Base-by-base conservation (phyloP, 2,113 vertebrate genomes). In the Perca flavescens region DNA sequence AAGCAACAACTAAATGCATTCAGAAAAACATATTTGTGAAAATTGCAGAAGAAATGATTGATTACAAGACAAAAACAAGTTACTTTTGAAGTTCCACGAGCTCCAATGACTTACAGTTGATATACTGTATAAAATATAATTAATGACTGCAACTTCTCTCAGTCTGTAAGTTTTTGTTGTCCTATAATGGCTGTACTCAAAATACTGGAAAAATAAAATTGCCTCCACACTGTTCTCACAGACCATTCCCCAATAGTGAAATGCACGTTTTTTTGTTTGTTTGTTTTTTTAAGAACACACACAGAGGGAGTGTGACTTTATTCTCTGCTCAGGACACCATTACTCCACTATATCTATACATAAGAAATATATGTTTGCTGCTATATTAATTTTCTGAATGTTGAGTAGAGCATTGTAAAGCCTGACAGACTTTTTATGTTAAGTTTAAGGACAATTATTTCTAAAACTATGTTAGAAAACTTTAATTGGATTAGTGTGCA, bases 391-490 rank as follows among this genome's bases (percentile, higher is more conserved):
- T 40, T 40, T 40, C 40, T 40, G 10, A 40, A 40, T 40, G 40
- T 40, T 40, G 40, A 40, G 40, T 40, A 40, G 9, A 40, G 40
- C 40, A 40, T 40, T 40, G 10, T n/a, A n/a, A n/a, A 43, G 2
- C 28, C 22, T n/a, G 11, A 67, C 17, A 63, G 22, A 34, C 22
- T 46, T 79, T 60, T 22, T 21, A 74, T 73, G 7, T 21, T 60
- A 61, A 70, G 36, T 40, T 40, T 40, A 82, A 52, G 25, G 28
- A 79, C 28, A 5, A 82, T 74, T 68, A 56, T 61, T 64, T 82
- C 31, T 64, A 16, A 84, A 79, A 36, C 13, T 36, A 15, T 67
- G 19, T 56, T 43, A 77, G 49, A 63, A 61, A 65, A 34, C 14
- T 61, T 82, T n/a, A 49, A 66, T 69, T 54, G 50, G 63, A 56